A percentile compares a stretch with the other conserved stretches of the same genome.
Conservation (phyloP, 37 sponge, comb jelly and placozoan genomes). For the Diacarnus erythraeanus region DNA sequence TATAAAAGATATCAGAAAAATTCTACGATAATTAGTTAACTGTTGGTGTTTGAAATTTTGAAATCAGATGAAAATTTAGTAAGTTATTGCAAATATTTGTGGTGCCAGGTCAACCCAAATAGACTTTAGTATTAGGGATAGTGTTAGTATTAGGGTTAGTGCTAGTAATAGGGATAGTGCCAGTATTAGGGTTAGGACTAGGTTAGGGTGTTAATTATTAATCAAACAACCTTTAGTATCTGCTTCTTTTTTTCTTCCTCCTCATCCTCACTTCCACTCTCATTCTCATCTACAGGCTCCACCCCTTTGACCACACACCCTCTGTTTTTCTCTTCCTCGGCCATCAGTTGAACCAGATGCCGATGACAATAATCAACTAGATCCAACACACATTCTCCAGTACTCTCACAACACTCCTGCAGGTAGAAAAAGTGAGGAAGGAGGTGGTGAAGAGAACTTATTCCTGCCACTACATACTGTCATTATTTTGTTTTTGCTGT, state of each 20-base stretch:
- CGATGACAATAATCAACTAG: conserved; percentile 81
- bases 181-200: too few species aligned
- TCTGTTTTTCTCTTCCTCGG: conserved; percentile 9
- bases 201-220: not conserved
- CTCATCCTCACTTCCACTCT: conserved; percentile 1
- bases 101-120: too few species aligned
- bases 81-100: too few species aligned
- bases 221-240: not conserved
- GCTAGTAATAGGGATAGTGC: too few species aligned
- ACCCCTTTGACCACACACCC: not conserved
- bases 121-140: too few species aligned
- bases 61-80: too few species aligned
- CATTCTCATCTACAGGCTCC: not conserved
- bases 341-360: conserved; percentile 27
- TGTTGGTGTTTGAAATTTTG: too few species aligned
- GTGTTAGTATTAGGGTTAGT: too few species aligned
- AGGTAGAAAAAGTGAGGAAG: not conserved
- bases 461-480: too few species aligned
- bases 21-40: too few species aligned
- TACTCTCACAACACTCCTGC: conserved; percentile 67
- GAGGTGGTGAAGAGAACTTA: not conserved
- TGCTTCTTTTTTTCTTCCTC: not conserved
- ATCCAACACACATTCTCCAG: conserved; percentile 52
- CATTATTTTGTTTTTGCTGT: too few species aligned
- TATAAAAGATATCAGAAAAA: too few species aligned